Evolutionary conservation across 1,140 invertebrate genomes (phyloP), one percentile per base, ranked within the genome.

Genomic region (Anoplophora glabripennis): DNA sequence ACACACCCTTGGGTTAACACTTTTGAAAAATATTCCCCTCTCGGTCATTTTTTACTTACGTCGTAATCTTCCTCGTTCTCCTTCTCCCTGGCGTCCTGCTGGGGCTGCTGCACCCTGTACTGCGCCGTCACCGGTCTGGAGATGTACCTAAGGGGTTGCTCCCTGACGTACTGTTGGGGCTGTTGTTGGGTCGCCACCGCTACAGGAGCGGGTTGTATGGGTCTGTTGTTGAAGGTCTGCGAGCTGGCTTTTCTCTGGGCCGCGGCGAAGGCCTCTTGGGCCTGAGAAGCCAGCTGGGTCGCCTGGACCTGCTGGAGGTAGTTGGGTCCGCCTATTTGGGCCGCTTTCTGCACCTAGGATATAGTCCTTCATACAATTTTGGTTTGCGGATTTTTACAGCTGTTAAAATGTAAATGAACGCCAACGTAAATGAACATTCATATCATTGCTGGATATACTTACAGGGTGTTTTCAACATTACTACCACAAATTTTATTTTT

Each of bases 21-120:
- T n/a, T n/a, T n/a, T n/a, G n/a, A n/a, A n/a, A n/a, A n/a, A n/a
- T n/a, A n/a, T n/a, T n/a, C n/a, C n/a, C n/a, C n/a, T n/a, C n/a
- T n/a, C n/a, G n/a, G n/a, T n/a, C n/a, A n/a, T n/a, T n/a, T n/a
- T n/a, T n/a, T 15, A 52, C 49, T 52, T 11, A 52, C 49, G 11
- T 52, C 49, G 38, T 52, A 52, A 52, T 52, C 49, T 15, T 52
- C 49, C 18, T 28, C 21, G 21, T 28, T 28, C 21, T 28, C 21
- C 5, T 28, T 52, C 49, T 40, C 21, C 49, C 40, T 49, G 21
- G 12, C n/a, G 21, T 7, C 34, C 46, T 48, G 46, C n/a, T 48
- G 11, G 3, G 14, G 33, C 17, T 52, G 49, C 21, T 52, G 35
- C 1, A 18, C n/a, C 18, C 36, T 38, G 7, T 40, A 35, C 21